A percentile compares a stretch with the other conserved stretches of the same genome.
phyloP scores from a whole-genome alignment of 2,888 invertebrate genomes.

The Sinotaia quadrata region DNA sequence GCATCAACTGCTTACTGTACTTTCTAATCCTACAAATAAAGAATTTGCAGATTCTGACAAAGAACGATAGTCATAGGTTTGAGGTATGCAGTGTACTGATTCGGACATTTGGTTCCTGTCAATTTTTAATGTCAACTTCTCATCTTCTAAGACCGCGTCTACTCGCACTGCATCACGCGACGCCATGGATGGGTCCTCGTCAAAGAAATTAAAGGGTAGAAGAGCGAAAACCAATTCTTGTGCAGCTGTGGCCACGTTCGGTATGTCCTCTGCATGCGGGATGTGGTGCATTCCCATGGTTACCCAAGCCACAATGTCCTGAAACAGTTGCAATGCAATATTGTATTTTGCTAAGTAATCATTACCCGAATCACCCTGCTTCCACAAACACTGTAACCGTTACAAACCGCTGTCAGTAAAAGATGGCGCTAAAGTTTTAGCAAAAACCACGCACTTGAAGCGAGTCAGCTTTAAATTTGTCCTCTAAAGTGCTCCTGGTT shows the following conservation, averaged over 20 bases:
- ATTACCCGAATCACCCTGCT: too few relatives aligned
- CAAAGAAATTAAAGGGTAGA: constrained; percentile 53
- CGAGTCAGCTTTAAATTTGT: too few relatives aligned
- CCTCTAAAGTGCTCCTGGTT: too few relatives aligned
- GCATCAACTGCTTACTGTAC: too few relatives aligned
- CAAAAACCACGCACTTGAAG: too few relatives aligned
- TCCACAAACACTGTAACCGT: too few relatives aligned
- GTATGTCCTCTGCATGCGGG: constrained; percentile 53
- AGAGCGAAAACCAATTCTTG: constrained; percentile 43
- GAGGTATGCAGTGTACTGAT: not conserved
- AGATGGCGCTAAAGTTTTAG: too few relatives aligned
- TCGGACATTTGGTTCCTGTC: not conserved
- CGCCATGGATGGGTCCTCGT: constrained; percentile 44
- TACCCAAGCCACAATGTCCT: constrained; percentile 6
- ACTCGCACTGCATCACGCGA: constrained; percentile 38
- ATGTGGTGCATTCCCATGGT: constrained; percentile 32
- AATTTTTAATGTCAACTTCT: not conserved
- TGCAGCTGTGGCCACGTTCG: constrained; percentile 47
- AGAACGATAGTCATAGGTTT: not conserved
- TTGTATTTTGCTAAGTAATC: too few relatives aligned
- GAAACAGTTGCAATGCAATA: not conserved
- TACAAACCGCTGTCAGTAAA: too few relatives aligned
- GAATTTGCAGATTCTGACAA: not conserved
- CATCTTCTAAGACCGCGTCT: constrained; percentile 8
- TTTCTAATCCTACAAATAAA: not conserved